Evolutionary conservation across 2,888 invertebrate species (phyloP).

Genomic region (Leptinotarsa juncta): DNA sequence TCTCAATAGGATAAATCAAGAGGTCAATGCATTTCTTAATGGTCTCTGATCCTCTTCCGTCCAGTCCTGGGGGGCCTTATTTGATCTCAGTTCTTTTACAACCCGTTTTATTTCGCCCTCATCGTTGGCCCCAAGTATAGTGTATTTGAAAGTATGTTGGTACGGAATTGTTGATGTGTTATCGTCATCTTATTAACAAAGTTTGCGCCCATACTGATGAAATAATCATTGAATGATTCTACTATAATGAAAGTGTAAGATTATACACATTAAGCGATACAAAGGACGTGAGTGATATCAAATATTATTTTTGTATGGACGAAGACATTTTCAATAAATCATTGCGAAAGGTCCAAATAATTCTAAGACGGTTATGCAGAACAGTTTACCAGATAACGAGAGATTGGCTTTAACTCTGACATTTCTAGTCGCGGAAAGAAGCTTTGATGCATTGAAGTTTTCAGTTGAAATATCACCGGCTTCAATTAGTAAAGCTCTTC

Average conservation of each 20-base stretch:
- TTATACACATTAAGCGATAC: no score
- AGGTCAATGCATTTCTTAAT: slow-evolving; percentile 16
- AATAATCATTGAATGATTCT: slow-evolving; percentile 24
- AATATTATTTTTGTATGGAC: no score
- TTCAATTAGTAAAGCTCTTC: no score
- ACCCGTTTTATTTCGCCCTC: slow-evolving; percentile 15
- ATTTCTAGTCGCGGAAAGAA: no score
- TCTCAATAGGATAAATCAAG: background rate
- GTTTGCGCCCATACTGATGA: slow-evolving; percentile 18
- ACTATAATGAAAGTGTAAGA: slow-evolving; percentile 5
- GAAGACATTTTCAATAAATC: no score
- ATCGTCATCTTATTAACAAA: slow-evolving; percentile 6
- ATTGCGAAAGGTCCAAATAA: no score
- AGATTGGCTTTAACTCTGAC: no score
- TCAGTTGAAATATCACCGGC: no score
- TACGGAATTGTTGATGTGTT: slow-evolving; percentile 6
- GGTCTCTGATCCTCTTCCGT: slow-evolving; percentile 16
- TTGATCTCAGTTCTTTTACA: slow-evolving; percentile 15
- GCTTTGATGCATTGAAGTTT: no score
- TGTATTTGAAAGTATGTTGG: background rate
- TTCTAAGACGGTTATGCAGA: no score
- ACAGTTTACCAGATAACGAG: no score
- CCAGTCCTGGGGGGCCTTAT: slow-evolving; percentile 20
- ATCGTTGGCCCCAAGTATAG: slow-evolving; percentile 19
- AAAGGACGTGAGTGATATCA: no score